phyloP scores from a whole-genome alignment of 2,113 vertebrate genomes.

The Pseudolaguvia tuberculata region DNA sequence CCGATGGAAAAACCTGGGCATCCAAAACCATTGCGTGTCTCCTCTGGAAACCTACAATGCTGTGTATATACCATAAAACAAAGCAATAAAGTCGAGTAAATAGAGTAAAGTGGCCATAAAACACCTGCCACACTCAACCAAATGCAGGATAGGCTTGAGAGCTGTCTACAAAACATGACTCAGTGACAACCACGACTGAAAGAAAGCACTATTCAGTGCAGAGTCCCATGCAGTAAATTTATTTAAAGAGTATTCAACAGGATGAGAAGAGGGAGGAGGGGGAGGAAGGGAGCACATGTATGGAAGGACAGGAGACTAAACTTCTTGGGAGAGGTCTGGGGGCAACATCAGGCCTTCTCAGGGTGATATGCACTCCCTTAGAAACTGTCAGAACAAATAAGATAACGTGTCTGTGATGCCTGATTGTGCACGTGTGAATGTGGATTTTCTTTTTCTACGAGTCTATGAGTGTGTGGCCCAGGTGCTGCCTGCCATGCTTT shows the following conservation, averaged over 20 bases:
- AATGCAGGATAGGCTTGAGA: constrained; percentile 23
- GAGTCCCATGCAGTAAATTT: constrained; percentile 23
- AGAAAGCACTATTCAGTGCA: constrained; percentile 44
- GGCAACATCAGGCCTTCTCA: neutral
- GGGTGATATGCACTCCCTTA: constrained; percentile 41
- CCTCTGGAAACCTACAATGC: constrained; percentile 43
- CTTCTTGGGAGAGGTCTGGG: constrained; percentile 13
- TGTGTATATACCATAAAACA: constrained; percentile 46
- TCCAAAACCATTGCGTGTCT: constrained; percentile 47
- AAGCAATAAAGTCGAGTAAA: constrained; percentile 46
- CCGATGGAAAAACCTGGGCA: constrained; percentile 47
- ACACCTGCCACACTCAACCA: constrained; percentile 47
- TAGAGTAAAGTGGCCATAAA: constrained; percentile 51
- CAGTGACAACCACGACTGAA: constrained; percentile 29
- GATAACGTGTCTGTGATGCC: constrained; percentile 38
- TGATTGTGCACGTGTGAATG: constrained; percentile 40
- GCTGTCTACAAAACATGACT: constrained; percentile 37
- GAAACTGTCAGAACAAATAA: constrained; percentile 47
- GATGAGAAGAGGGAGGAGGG: neutral
- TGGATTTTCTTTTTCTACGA: constrained; percentile 35
- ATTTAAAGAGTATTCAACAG: constrained; percentile 19
- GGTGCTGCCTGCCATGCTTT: constrained; percentile 33
- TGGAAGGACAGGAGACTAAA: neutral
- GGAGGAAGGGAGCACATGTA: neutral
- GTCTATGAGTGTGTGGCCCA: constrained; percentile 31